Conservation (phyloP, 2,888 invertebrate species). For the Toxonevra muliebris region DNA sequence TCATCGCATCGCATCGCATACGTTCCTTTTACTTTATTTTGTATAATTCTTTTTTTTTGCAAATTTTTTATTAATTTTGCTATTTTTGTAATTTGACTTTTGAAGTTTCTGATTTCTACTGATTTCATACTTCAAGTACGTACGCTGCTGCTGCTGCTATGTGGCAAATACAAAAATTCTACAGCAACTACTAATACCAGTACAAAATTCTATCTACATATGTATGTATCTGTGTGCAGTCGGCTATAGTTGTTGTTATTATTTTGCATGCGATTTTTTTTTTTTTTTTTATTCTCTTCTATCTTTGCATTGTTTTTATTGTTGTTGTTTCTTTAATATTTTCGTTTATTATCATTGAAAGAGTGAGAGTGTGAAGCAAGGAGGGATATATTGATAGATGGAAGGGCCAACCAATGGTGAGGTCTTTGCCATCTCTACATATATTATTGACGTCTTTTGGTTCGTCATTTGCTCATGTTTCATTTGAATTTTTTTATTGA, state of each 20-base stretch:
- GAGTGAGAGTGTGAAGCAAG: neutral
- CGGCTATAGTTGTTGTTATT: slow-evolving; percentile 1
- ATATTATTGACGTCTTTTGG: slow-evolving; percentile 6
- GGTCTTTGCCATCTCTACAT: no score
- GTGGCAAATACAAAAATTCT: neutral
- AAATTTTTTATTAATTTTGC: neutral
- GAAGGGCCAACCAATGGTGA: neutral
- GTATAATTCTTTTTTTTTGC: slow-evolving; percentile 8
- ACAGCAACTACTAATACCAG: neutral
- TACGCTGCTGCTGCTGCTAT: neutral
- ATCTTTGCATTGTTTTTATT: neutral
- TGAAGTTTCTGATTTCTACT: slow-evolving; percentile 27
- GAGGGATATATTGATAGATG: neutral
- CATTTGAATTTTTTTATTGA: slow-evolving; percentile 14
- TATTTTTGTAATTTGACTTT: slow-evolving; percentile 29
- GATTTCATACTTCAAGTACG: slow-evolving; percentile 23
- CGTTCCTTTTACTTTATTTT: slow-evolving; percentile 10
- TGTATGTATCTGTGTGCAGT: neutral
- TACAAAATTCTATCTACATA: neutral
- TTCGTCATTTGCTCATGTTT: slow-evolving; percentile 15
- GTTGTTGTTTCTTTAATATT: no score
- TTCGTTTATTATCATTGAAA: no score
- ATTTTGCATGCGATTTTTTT: neutral
- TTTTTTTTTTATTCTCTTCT: neutral
- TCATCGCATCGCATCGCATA: slow-evolving; percentile 9